phyloP scores from a whole-genome alignment of 1,140 invertebrate species.

The Papilio polyxenes region DNA sequence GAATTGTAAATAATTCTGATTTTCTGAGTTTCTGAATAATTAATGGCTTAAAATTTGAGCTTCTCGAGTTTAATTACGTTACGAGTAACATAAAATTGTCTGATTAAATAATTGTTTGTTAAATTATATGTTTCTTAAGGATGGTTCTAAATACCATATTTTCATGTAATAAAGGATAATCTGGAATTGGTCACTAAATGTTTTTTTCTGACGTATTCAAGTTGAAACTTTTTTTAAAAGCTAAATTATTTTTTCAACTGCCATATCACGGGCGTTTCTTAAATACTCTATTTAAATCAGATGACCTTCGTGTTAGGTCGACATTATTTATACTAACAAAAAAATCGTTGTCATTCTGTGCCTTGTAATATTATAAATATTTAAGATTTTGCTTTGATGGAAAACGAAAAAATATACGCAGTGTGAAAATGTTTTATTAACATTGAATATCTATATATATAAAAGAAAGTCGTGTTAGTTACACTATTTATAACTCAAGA shows the following conservation, averaged over 20 bases:
- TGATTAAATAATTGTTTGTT: neutral
- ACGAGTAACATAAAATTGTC: too few relatives aligned
- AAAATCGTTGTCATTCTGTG: neutral
- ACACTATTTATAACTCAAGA: too few relatives aligned
- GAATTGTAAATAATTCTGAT: too few relatives aligned
- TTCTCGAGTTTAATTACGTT: neutral
- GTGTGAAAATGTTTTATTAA: neutral
- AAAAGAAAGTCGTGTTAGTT: too few relatives aligned
- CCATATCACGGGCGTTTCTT: slow-evolving; percentile 1
- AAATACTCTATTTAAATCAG: neutral
- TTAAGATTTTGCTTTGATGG: slow-evolving; percentile 5
- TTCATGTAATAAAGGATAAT: too few relatives aligned
- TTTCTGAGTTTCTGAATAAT: neutral
- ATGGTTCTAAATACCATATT: neutral
- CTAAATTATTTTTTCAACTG: neutral
- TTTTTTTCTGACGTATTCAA: neutral
- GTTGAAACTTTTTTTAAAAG: neutral
- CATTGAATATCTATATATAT: too few relatives aligned
- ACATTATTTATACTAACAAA: slow-evolving; percentile 18
- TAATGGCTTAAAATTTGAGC: neutral
- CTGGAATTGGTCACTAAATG: neutral
- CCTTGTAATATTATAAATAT: neutral
- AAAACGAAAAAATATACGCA: slow-evolving; percentile 14
- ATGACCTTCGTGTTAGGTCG: neutral
- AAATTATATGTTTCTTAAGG: neutral